These are phyloP conservation scores for Ostrea edulis DNA, from an alignment of 1,140 invertebrate species.

Conservation along the genomic window DNA sequence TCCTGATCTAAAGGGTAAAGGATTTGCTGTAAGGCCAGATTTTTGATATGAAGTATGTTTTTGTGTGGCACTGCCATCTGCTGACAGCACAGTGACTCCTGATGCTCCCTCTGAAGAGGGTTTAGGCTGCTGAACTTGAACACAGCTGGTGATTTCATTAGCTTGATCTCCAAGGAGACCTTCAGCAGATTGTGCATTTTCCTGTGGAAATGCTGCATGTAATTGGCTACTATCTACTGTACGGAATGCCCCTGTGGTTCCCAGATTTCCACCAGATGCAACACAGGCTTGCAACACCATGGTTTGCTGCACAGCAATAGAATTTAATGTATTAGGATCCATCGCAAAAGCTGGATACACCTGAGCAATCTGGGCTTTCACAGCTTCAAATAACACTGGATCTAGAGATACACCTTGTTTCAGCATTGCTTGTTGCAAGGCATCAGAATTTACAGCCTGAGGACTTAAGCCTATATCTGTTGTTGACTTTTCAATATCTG, in stretches of 20 bases:
- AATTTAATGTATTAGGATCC: slow-evolving; percentile 36
- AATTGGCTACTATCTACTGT: neutral
- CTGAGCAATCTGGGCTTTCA: slow-evolving; percentile 26
- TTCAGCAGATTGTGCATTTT: neutral
- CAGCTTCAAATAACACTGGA: slow-evolving; percentile 33
- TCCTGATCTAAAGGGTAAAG: neutral
- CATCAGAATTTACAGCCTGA: neutral
- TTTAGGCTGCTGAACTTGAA: neutral
- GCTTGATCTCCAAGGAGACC: neutral
- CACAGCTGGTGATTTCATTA: slow-evolving; percentile 19
- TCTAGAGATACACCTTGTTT: slow-evolving; percentile 25
- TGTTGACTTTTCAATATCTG: neutral
- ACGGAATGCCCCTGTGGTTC: neutral
- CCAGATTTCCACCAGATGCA: neutral
- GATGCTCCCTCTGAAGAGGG: neutral
- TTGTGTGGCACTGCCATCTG: neutral
- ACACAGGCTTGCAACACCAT: slow-evolving; percentile 39
- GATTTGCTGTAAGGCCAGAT: neutral
- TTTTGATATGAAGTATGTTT: neutral
- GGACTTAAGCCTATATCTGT: neutral
- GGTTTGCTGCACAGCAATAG: slow-evolving; percentile 39
- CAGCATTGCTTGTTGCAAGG: neutral
- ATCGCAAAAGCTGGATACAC: slow-evolving; percentile 35
- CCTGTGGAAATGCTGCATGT: neutral
- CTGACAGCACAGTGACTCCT: neutral